Percentiles rank a stretch among this genome's conserved stretches.
These are phyloP conservation scores for Buphagus erythrorhynchus DNA, from an alignment of 2,797 vertebrate genomes.

Conservation along the genomic window DNA sequence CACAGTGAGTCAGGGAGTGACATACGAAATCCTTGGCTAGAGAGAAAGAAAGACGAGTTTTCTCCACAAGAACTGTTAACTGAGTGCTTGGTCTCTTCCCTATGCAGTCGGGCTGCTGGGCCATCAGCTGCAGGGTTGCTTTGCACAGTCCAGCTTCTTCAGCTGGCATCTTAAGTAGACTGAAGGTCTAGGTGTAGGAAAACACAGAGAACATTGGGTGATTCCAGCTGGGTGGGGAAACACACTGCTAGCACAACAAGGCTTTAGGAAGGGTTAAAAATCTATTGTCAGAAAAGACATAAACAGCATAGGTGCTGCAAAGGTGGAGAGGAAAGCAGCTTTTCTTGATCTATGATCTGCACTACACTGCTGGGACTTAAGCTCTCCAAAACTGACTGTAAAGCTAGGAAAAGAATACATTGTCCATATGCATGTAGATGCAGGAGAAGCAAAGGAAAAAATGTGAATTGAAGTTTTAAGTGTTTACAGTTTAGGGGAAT, in stretches of 20 bases:
- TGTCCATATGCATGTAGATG: neutral
- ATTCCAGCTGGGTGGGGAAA: neutral
- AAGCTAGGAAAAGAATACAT: neutral
- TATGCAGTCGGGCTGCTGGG: neutral
- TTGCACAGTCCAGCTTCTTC: neutral
- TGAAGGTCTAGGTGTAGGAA: neutral
- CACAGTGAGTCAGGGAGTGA: neutral
- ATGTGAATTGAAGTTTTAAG: neutral
- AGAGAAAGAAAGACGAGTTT: neutral
- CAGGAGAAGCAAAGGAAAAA: neutral
- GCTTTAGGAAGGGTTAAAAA: neutral
- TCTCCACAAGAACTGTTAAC: neutral
- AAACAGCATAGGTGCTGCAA: neutral
- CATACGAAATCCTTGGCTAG: neutral
- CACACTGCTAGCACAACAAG: neutral
- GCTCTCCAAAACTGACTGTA: neutral
- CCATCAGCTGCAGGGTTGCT: fast-evolving
- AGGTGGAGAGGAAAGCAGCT: neutral
- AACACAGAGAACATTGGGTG: neutral
- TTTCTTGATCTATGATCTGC: neutral
- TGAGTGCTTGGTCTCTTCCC: neutral
- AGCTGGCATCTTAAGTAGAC: neutral
- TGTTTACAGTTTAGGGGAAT: neutral
- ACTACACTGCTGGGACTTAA: neutral
- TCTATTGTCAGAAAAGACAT: neutral